A percentile compares a stretch with the other conserved stretches of the same genome.
These are phyloP conservation scores for Mungos mungo DNA, from an alignment of 2,113 vertebrate species.

Conservation along the genomic window DNA sequence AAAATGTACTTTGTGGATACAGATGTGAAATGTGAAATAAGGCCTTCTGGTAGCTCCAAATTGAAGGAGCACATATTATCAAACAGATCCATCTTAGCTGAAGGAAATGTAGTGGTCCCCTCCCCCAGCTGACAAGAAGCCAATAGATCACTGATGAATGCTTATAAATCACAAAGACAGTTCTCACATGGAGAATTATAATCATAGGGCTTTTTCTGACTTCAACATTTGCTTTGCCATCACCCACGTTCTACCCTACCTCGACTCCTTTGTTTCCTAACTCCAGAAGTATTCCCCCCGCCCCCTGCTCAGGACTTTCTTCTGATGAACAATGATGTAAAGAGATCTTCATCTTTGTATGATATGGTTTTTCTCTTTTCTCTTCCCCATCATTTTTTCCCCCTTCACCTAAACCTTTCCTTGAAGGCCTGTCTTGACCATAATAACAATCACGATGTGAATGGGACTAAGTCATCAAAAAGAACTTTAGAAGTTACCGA, in stretches of 20 bases:
- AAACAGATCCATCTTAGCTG: conserved; percentile 54
- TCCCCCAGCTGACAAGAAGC: conserved; percentile 58
- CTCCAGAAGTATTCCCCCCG: fast-evolving
- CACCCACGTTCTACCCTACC: neutral
- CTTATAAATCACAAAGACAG: conserved; percentile 51
- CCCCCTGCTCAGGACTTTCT: neutral
- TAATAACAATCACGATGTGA: conserved; percentile 31
- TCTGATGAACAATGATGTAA: neutral
- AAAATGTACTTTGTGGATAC: conserved; percentile 22
- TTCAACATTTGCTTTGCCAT: neutral
- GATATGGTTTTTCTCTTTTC: neutral
- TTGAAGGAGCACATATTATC: conserved; percentile 37
- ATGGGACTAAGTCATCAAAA: neutral
- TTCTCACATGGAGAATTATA: conserved; percentile 5
- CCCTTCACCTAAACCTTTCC: neutral
- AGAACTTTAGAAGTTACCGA: neutral
- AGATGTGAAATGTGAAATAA: conserved; percentile 66
- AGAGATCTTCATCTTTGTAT: neutral
- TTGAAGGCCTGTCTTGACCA: neutral
- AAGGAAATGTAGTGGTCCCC: conserved; percentile 19
- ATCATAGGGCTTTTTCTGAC: neutral
- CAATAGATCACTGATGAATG: conserved; percentile 46
- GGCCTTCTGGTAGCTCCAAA: conserved; percentile 5
- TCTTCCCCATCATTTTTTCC: neutral
- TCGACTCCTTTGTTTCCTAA: neutral